phyloP scores from a whole-genome alignment of 2,113 vertebrate genomes.

The Callithrix jacchus region DNA sequence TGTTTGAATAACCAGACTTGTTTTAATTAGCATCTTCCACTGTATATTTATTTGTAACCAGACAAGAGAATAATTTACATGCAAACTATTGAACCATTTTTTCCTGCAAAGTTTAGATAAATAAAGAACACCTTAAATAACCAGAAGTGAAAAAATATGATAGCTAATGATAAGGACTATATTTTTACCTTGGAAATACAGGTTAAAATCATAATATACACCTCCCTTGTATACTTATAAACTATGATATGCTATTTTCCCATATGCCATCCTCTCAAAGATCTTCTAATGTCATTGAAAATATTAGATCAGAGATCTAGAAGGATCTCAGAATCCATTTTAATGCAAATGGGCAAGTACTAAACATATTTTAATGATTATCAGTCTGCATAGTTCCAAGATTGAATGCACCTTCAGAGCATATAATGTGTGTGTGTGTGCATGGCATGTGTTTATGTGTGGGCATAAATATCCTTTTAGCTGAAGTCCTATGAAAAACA shows the following conservation, averaged over 20 bases:
- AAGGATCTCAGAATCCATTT: background rate
- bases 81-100: constrained; percentile 37
- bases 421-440: background rate
- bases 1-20: background rate
- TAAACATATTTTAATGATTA: background rate
- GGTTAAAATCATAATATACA: background rate
- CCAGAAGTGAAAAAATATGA: background rate
- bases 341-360: background rate
- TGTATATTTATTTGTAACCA: constrained; percentile 30
- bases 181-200: background rate
- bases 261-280: background rate
- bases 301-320: background rate
- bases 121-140: background rate
- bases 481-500: background rate
- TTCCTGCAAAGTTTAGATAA: constrained; percentile 48
- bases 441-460: background rate
- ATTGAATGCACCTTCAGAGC: background rate
- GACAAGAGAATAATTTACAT: constrained; percentile 42
- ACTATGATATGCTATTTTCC: background rate
- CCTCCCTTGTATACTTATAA: background rate
- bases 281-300: background rate
- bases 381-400: background rate
- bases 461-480: background rate
- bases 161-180: background rate
- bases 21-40: constrained; percentile 60